Base-by-base conservation (phyloP, 2,113 vertebrate species). In the Hoplias malabaricus region DNA sequence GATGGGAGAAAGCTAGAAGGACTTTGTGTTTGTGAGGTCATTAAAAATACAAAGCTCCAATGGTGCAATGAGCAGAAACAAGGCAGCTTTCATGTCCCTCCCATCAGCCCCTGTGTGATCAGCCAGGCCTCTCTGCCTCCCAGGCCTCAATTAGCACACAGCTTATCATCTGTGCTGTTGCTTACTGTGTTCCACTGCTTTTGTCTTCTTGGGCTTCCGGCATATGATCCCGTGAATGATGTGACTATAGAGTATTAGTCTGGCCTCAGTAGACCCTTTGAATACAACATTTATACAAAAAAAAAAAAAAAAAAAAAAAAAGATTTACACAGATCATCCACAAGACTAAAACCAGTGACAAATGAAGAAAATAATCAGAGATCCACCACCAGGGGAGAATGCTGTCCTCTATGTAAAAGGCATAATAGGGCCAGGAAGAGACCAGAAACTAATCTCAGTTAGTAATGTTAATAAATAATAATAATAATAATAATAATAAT, bases 11-110 rank as follows among this genome's bases (percentile, higher is more conserved):
- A 42, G 33, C 62, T 29, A 48, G 33, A 31, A 43, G 71, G 76
- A 65, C 53, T 74, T 73, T 9, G 19, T 74, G 50, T 62, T 79
- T 57, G 50, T 23, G 57, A 40, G 72, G 53, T 82, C 76, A 79
- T 82, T 79, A 82, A 75, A 79, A 31, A 69, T 67, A 66, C 57
- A 56, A 53, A 29, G 72, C 65, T 79, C 36, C 46, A 76, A 19
- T 76, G 61, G 66, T 68, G 68, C 77, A 59, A 66, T 38, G 21
- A 75, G 53, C 61, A 53, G 46, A 67, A 80, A 69, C 61, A 73
- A 63, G 48, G 56, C 77, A 36, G 46, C 65, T 59, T 61, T 70
- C 61, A 68, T 59, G 63, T 63, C 29, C 10, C 27, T 46, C 48
- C 66, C 48, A 48, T 13, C 33, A 63, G 31, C 21, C 10, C 4